Percentiles rank a stretch among this genome's conserved stretches.
Evolutionary conservation across 2,113 vertebrate genomes (phyloP).

Genomic region (Vicugna pacos): DNA sequence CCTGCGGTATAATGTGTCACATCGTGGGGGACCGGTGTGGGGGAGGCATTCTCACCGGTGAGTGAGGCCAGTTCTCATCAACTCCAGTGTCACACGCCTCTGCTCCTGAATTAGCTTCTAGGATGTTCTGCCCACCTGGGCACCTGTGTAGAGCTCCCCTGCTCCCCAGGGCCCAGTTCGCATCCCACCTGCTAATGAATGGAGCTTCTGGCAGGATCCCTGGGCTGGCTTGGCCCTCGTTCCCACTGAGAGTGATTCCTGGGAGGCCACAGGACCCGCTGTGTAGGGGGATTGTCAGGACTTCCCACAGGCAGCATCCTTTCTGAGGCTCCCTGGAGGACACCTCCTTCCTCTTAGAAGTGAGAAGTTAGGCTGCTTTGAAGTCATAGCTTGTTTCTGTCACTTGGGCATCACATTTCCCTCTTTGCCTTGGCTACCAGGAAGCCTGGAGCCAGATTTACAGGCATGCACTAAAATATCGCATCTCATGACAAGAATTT

Average conservation of each 20-base stretch:
- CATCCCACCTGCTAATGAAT: background rate
- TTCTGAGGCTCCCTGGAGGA: background rate
- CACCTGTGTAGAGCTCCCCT: background rate
- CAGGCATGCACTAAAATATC: fast-evolving
- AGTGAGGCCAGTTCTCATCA: background rate
- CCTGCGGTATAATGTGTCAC: fast-evolving
- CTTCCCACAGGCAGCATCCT: background rate
- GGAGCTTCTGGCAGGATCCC: too few species aligned
- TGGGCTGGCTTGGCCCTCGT: too few species aligned
- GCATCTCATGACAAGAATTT: background rate
- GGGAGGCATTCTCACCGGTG: fast-evolving
- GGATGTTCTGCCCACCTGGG: background rate
- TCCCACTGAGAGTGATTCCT: background rate
- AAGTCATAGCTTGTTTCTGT: too few species aligned
- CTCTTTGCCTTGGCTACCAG: background rate
- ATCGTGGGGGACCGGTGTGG: fast-evolving
- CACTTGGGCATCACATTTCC: background rate
- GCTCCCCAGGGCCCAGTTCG: fast-evolving
- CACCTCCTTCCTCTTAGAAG: fast-evolving
- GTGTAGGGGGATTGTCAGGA: background rate
- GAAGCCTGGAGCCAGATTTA: background rate
- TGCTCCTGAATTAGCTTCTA: background rate
- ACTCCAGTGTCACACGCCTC: fast-evolving
- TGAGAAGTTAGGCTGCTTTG: background rate
- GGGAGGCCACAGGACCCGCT: background rate